Base-by-base conservation (phyloP, 2,888 invertebrate species). In the Vesta saturnalis region DNA sequence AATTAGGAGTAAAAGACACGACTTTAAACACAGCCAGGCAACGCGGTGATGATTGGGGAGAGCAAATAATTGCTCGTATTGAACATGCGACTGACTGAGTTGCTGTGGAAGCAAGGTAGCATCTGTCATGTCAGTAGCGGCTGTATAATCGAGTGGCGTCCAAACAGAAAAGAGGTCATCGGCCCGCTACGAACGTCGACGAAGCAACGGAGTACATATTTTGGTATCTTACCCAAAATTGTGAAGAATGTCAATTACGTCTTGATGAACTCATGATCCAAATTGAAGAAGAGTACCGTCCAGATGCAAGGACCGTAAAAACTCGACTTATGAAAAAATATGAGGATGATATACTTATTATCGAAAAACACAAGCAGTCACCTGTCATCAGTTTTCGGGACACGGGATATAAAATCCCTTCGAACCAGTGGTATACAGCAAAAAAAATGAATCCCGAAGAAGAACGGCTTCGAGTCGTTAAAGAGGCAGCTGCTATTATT, bases 401-500 rank as follows among this genome's bases (percentile, higher is more conserved):
- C 67, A 75, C 74, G 43, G 71, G 65, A 21, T 72, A 70, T 58
- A 74, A 71, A 66, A n/a, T 73, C 22, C 60, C 75, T 8, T 54
- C 64, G 15, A 64, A 75, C 19, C 12, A 43, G 8, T 75, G 72
- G 71, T 74, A 73, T 23, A 15, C 39, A 0, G 16, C 30, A 47
- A 64, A 72, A 74, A 67, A 63, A 14, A 18, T 14, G 12, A 60
- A 70, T 63, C 60, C 64, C 16, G 23, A 57, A 8, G 68, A 73
- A 71, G 72, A 74, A 71, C 61, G 68, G 19, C 54, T 62, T 1
- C 54, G 71, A 35, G 55, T 72, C 70, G 67, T 70, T 18, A 57
- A 68, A 54, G 63, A 55, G 67, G 75, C 72, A 18, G 73, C 71
- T 43, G 68, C 63, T 52, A 73, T 74, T 65, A 72, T 75, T 66